Base-by-base conservation (phyloP, 2,888 invertebrate genomes). In the Patella depressa region DNA sequence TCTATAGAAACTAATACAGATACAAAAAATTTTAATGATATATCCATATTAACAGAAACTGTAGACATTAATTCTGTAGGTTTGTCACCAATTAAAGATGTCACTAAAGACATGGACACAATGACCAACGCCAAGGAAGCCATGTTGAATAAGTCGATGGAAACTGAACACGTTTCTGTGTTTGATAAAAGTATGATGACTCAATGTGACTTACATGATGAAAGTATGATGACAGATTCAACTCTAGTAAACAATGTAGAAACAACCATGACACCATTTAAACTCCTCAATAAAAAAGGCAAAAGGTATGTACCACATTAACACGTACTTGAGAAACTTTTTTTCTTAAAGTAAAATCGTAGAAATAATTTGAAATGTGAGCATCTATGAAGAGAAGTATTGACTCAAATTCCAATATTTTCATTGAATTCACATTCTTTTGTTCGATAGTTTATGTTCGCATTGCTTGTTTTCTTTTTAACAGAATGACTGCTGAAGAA, bases 241-340 rank as follows among this genome's bases (percentile, higher is more conserved):
- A 69, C 73, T 12, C 73, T 77, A 0, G 78, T 78, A 78, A 72
- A 74, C 14, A 82, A 75, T 69, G 74, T 75, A n/a, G 82, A 78
- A 53, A 86, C 87, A 24, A 78, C 82, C 17, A 87, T 87, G 87
- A 87, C 87, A 45, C 87, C 87, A 53, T 57, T 87, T 15, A 87
- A 85, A 75, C 24, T 80, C 19, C 78, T 81, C 15, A 78, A 79
- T 65, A 87, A 86, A 73, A 78, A 80, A 53, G 85, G 84, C 15
- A 78, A 76, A 53, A 81, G 83, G 84, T 84, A 76, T 74, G 45
- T 12, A 45, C 59, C 1, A 53, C 34, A 75, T 9, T 45, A 7
- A 45, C 45, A 45, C 7, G 45, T 45, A 45, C 45, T 4, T n/a
- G 15, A 17, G 1, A 9, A n/a, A 72, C 12, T 29, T 29, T 72